Evolutionary conservation across 1,140 invertebrate genomes (phyloP), one percentile per base, ranked within the genome.

Genomic region (Drosophila kohkoa): DNA sequence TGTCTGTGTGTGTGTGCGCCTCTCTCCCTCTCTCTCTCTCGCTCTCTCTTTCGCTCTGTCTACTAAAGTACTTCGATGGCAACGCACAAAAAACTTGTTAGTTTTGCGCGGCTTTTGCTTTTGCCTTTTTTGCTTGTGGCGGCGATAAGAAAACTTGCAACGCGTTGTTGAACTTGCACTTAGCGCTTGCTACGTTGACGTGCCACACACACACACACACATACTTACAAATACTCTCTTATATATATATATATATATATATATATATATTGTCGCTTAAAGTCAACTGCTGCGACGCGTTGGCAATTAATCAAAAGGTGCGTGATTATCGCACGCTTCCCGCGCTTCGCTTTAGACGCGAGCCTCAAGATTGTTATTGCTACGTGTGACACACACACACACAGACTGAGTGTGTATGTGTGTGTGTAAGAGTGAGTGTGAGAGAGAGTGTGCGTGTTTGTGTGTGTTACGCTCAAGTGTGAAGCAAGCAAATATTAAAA

Each of bases 401-500:
- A 20, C 35, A 38, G 20, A 25, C 20, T 4, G 3, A 45, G 46
- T 59, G 25, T 32, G 57, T 28, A 13, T 16, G 6, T 13, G 30
- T 20, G 46, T 59, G 25, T 32, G 57, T 28, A 13, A 13, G 6
- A 11, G 30, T 20, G 20, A 1, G 16, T 4, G 20, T 25, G 20
- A 4, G 20, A 3, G 20, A 25, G 20, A 25, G 20, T 45, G 15
- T 38, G 20, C 28, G 57, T 35, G 52, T 58, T 65, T 46, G 16
- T 48, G 48, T 32, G 15, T 35, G 52, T 59, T 35, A 60, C 57
- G 57, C 62, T 49, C 20, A 52, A 73, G 81, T 69, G 73, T 66
- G 69, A 86, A 79, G 78, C 75, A 81, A 81, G 85, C 85, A 89
- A 89, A 89, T 89, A 89, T 89, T 79, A 81, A 89, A 89, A 89